These are phyloP conservation scores for Aricia agestis DNA, from an alignment of 1,140 invertebrate genomes.

Conservation along the genomic window DNA sequence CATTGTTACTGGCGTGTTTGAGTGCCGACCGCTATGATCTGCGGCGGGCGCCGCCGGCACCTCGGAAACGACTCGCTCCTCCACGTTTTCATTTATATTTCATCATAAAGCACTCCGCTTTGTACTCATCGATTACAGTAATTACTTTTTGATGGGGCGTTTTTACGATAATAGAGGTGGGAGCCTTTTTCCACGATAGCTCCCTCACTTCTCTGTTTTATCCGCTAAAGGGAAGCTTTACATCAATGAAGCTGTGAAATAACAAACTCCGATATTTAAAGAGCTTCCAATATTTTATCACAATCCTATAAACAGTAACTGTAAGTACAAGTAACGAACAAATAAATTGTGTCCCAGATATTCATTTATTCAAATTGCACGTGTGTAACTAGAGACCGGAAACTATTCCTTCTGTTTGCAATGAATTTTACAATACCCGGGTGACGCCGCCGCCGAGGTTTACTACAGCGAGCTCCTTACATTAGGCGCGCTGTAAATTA, in stretches of 20 bases:
- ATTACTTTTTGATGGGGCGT: neutral
- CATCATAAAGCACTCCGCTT: slow-evolving; percentile 16
- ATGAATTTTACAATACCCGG: slow-evolving; percentile 52
- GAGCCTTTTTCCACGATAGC: neutral
- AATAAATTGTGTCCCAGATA: neutral
- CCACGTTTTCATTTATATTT: slow-evolving; percentile 36
- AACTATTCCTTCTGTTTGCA: slow-evolving; percentile 18
- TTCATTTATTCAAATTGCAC: neutral
- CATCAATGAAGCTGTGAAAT: no score
- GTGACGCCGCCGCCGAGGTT: slow-evolving; percentile 39
- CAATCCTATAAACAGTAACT: no score
- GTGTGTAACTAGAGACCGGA: neutral
- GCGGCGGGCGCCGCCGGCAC: slow-evolving; percentile 36
- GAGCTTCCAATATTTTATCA: no score
- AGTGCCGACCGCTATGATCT: slow-evolving; percentile 36
- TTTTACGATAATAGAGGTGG: neutral
- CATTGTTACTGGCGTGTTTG: slow-evolving; percentile 29
- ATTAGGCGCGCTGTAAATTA: slow-evolving; percentile 67
- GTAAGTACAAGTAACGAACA: neutral
- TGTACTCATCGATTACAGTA: slow-evolving; percentile 6
- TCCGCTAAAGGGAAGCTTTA: neutral
- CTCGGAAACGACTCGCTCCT: slow-evolving; percentile 30
- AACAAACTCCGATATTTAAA: no score
- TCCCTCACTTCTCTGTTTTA: neutral
- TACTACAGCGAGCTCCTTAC: slow-evolving; percentile 51